Conservation (phyloP, 1,140 invertebrate species). For the Drosophila sturtevanti region DNA sequence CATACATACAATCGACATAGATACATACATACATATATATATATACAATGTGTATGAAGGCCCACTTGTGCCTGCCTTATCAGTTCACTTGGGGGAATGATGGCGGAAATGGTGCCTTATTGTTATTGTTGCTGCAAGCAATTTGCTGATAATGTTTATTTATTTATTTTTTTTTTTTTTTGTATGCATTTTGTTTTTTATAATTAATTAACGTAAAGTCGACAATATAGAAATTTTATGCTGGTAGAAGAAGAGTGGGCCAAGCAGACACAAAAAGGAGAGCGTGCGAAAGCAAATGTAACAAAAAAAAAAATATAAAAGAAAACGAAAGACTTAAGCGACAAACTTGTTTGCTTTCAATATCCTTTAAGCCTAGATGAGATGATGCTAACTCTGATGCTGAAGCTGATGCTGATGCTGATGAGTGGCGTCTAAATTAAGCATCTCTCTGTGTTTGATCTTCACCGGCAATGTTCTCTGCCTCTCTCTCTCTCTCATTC, state of each 20-base stretch:
- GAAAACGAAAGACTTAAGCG: conserved; percentile 59
- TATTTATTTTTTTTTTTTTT: no score
- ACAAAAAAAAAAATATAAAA: background rate
- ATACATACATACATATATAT: no score
- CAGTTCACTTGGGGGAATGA: conserved; percentile 50
- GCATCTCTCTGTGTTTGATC: conserved; percentile 56
- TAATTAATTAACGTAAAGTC: conserved; percentile 23
- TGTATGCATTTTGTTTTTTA: conserved; percentile 35
- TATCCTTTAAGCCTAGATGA: conserved; percentile 1
- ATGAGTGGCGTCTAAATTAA: conserved; percentile 72
- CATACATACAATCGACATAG: background rate
- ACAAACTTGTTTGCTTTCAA: conserved; percentile 59
- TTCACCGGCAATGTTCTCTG: conserved; percentile 44
- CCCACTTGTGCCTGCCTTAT: conserved; percentile 51
- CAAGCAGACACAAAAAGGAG: background rate
- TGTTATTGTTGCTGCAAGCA: conserved; percentile 39
- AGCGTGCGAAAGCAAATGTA: background rate
- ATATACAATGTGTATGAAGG: conserved; percentile 22
- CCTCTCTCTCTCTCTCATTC: background rate
- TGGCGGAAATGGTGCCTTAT: conserved; percentile 77
- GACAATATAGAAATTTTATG: conserved; percentile 28
- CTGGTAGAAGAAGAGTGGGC: conserved; percentile 6
- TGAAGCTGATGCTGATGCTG: background rate
- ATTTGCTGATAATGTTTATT: conserved; percentile 42
- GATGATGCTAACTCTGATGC: background rate